Conservation (phyloP, 2,113 vertebrate genomes). For the Lepidothrix coronata region DNA sequence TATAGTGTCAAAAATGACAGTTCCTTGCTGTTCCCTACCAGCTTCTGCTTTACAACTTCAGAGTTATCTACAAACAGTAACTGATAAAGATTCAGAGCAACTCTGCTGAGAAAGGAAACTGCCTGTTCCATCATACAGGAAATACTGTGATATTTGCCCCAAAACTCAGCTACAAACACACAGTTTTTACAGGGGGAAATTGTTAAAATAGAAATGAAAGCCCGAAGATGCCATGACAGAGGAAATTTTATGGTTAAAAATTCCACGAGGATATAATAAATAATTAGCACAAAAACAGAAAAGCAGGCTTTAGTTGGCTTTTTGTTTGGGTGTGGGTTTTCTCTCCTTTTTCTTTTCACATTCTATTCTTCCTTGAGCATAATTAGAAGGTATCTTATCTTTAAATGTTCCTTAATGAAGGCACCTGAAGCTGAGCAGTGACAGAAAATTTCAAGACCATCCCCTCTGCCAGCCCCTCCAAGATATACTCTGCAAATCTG, state of each 20-base stretch:
- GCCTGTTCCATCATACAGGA: neutral
- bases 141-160: neutral
- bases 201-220: neutral
- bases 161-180: neutral
- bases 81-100: neutral
- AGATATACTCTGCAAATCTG: neutral
- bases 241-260: neutral
- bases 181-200: neutral
- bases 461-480: neutral
- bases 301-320: fast-evolving
- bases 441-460: neutral
- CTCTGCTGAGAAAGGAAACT: neutral
- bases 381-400: neutral
- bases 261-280: neutral
- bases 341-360: neutral
- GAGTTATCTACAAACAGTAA: neutral
- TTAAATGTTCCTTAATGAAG: neutral
- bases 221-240: neutral
- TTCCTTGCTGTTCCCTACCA: neutral
- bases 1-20: neutral
- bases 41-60: neutral
- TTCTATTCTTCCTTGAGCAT: neutral
- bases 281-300: neutral
- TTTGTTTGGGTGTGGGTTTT: neutral
- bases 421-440: neutral